Percentiles rank a stretch among this genome's conserved stretches.
phyloP scores from a whole-genome alignment of 1,140 invertebrate genomes.

The Drosophila prosaltans region DNA sequence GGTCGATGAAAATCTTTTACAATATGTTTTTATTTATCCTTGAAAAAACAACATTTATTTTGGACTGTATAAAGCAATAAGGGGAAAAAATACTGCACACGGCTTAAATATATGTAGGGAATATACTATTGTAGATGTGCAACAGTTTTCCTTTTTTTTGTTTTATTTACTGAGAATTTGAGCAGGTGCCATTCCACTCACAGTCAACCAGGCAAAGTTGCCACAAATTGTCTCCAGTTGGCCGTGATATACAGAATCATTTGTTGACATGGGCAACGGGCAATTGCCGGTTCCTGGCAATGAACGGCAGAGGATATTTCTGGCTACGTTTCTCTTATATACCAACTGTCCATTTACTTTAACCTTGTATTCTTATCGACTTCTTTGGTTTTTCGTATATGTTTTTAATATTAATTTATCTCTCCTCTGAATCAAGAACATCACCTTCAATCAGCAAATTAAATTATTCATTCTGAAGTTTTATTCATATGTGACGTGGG shows the following conservation, averaged over 20 bases:
- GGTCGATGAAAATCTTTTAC: no score
- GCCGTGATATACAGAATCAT: not conserved
- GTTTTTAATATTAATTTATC: no score
- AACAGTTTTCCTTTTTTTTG: not conserved
- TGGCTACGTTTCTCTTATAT: not conserved
- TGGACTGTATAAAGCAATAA: not conserved
- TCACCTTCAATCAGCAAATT: no score
- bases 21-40: not conserved
- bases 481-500: no score
- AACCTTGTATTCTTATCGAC: no score
- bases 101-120: not conserved
- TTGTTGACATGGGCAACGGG: not conserved
- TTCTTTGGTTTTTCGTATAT: no score
- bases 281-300: not conserved
- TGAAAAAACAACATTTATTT: not conserved
- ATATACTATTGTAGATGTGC: not conserved
- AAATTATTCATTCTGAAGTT: no score
- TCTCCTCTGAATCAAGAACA: no score
- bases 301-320: not conserved
- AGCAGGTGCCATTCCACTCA: not conserved
- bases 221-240: not conserved
- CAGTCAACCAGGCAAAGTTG: not conserved
- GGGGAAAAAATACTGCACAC: not conserved
- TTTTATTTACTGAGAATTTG: not conserved
- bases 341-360: no score